phyloP scores from a whole-genome alignment of 2,113 vertebrate species.

The Otis tarda region DNA sequence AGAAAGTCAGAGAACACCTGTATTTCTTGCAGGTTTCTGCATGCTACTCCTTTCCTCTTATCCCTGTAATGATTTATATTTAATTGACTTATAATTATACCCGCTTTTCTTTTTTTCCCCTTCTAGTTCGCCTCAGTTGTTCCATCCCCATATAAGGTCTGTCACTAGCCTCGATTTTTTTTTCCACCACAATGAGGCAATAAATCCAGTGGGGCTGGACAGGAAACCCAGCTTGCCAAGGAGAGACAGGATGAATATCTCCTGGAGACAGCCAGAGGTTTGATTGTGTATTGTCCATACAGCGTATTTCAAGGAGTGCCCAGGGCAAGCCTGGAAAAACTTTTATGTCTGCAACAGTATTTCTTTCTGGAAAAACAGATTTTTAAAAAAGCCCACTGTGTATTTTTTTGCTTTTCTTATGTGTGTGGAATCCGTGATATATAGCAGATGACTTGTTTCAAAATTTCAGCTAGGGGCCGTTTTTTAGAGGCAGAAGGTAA shows the following conservation, averaged over 20 bases:
- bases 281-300: neutral
- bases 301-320: slow-evolving; percentile 21
- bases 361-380: slow-evolving; percentile 29
- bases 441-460: neutral
- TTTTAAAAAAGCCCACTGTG: neutral
- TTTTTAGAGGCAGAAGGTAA: neutral
- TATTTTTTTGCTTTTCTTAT: slow-evolving; percentile 26
- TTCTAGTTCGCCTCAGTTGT: neutral
- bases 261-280: neutral
- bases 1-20: slow-evolving; percentile 20
- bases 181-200: slow-evolving; percentile 42
- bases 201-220: slow-evolving; percentile 57
- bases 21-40: slow-evolving; percentile 24
- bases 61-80: slow-evolving; percentile 18
- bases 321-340: slow-evolving; percentile 45
- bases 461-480: neutral
- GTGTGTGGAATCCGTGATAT: neutral
- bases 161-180: slow-evolving; percentile 50
- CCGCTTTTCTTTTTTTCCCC: neutral
- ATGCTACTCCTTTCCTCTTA: neutral
- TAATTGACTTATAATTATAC: slow-evolving; percentile 56
- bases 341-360: slow-evolving; percentile 33
- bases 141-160: slow-evolving; percentile 50
- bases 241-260: slow-evolving; percentile 39
- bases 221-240: slow-evolving; percentile 64